These are phyloP conservation scores for Steromphala cineraria DNA, from an alignment of 2,888 invertebrate species.

Conservation along the genomic window DNA sequence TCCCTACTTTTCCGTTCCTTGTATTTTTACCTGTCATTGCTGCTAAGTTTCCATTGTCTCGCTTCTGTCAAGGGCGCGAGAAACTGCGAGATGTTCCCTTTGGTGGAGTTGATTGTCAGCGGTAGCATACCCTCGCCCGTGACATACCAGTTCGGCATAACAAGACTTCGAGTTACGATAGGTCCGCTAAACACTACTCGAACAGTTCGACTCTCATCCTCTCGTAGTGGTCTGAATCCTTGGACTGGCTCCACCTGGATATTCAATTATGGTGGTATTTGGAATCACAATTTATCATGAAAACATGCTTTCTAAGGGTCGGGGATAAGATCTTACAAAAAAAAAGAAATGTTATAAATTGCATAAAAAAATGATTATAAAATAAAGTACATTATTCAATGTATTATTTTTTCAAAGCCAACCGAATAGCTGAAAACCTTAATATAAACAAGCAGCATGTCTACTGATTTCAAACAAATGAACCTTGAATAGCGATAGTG, in stretches of 20 bases:
- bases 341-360: no score
- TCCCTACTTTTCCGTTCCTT: neutral
- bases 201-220: slow-evolving; percentile 27
- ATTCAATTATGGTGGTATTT: no score
- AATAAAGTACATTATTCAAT: no score
- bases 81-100: slow-evolving; percentile 39
- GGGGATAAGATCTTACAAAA: no score
- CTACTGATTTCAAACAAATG: no score
- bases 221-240: slow-evolving; percentile 25
- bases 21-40: slow-evolving; percentile 46
- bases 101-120: slow-evolving; percentile 43
- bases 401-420: no score
- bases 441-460: no score
- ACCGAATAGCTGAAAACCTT: no score
- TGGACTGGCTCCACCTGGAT: slow-evolving; percentile 32
- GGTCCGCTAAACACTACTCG: slow-evolving; percentile 26
- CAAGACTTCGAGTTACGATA: slow-evolving; percentile 47
- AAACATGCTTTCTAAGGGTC: no score
- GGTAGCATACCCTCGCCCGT: slow-evolving; percentile 38
- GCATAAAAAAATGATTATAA: no score
- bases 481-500: no score
- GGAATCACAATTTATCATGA: no score
- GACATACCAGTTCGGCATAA: slow-evolving; percentile 57
- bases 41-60: slow-evolving; percentile 50
- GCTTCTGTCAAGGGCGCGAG: slow-evolving; percentile 46